Evolutionary conservation across 2,113 vertebrate species (phyloP), one percentile per base, ranked within the genome.

Genomic region (Anhinga rufa): DNA sequence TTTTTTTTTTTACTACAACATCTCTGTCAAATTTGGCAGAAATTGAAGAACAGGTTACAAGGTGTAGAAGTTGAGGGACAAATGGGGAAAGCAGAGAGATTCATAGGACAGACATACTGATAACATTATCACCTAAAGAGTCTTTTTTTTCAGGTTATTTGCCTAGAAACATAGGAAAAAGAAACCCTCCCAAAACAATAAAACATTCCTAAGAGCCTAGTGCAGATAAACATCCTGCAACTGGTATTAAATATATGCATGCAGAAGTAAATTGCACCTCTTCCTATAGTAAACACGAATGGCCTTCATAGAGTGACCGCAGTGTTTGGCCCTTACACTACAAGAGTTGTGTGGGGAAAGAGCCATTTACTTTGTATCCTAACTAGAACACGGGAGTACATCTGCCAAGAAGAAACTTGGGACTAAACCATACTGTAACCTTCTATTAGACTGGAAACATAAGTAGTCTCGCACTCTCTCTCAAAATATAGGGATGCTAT

Each of bases 1-100:
- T n/a, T n/a, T 40, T 40, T 29, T 92, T n/a, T 32, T 52, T 4
- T 28, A 46, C 48, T 61, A 2, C 7, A 69, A 62, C 0, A 0
- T 34, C 44, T 60, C 21, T 51, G 25, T 60, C 29, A 82, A 48
- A 91, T 91, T 52, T 54, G 36, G 28, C 51, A 66, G n/a, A 84
- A 91, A 78, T 1, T 81, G 17, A 81, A 48, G 22, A 25, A 19
- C 1, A 57, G 18, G 28, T 69, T 77, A 66, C 14, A 40, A 7
- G 9, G 25, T n/a, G 22, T 49, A 77, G 52, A 80, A 86, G 29
- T 8, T 62, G 25, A 15, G 19, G 32, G 6, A 79, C 17, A 83
- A n/a, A 68, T 11, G 1, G 6, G 10, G 31, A 91, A 88, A 91
- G 34, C 24, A 54, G 7, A 92, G 42, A 51, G 9, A 36, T 48